Evolutionary conservation across 2,113 vertebrate species (phyloP).

Genomic region (Neoarius graeffei): DNA sequence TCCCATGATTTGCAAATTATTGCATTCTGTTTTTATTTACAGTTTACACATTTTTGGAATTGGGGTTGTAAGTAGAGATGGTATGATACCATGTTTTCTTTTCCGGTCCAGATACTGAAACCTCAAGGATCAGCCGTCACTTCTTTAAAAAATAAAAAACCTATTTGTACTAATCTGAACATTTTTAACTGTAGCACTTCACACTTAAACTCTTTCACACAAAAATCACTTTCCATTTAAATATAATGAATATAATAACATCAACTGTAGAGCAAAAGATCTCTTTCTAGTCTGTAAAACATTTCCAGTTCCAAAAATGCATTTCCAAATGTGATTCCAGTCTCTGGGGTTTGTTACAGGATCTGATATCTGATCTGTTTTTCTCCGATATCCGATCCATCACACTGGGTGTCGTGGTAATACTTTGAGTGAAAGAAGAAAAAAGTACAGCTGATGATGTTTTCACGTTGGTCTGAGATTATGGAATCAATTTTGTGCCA

Average conservation of each 20-base stretch:
- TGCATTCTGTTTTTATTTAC: too few species aligned
- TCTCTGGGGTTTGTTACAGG: not conserved
- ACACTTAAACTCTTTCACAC: too few species aligned
- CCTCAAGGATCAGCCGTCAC: not conserved
- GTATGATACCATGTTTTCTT: not conserved
- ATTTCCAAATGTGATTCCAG: not conserved
- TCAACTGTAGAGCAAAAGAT: not conserved
- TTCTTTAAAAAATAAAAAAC: not conserved
- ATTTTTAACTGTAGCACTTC: too few species aligned
- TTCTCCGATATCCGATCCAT: not conserved
- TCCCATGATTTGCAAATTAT: too few species aligned
- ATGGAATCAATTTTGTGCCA: too few species aligned
- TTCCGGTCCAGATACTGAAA: not conserved
- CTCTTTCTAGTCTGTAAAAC: not conserved
- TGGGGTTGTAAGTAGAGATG: not conserved
- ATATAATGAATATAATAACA: not conserved
- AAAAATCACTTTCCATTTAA: not conserved
- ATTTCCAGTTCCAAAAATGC: not conserved
- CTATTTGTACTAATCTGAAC: too few species aligned
- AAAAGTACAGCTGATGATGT: not conserved
- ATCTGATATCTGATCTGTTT: not conserved
- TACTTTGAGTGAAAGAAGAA: not conserved
- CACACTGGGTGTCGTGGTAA: too few species aligned
- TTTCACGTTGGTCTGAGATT: not conserved
- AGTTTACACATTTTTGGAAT: too few species aligned